Evolutionary conservation across 1,140 invertebrate species (phyloP).

Genomic region (Philotrypesis tridentata): DNA sequence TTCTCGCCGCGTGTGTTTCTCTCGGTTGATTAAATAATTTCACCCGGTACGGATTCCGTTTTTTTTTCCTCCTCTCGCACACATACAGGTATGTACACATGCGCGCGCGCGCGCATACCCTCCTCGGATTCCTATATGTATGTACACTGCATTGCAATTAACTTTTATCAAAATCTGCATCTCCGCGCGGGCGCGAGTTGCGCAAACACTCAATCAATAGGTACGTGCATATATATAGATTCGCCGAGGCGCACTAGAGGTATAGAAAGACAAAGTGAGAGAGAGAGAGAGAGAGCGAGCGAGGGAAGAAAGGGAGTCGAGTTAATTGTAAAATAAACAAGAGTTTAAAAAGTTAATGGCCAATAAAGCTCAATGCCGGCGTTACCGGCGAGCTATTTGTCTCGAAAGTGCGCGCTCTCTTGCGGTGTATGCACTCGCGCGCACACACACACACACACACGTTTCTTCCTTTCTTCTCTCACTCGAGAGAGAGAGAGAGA

Average conservation of each 20-base stretch:
- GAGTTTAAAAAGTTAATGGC: conserved; percentile 11
- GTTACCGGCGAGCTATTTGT: conserved; percentile 3
- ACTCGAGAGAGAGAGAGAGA: not conserved
- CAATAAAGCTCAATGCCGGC: conserved; percentile 1
- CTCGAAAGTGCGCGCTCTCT: not conserved
- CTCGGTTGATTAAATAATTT: not conserved
- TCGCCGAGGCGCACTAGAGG: not conserved
- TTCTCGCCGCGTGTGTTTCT: not conserved
- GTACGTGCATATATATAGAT: not conserved
- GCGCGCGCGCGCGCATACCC: not conserved
- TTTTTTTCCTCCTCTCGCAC: not conserved
- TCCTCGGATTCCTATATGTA: not conserved
- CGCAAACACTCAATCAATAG: not conserved
- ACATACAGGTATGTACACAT: not conserved
- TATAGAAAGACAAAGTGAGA: too few species aligned
- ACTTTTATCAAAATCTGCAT: not conserved
- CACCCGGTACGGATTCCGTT: not conserved
- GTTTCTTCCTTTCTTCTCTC: conserved; percentile 19
- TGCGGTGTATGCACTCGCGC: not conserved
- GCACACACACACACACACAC: not conserved
- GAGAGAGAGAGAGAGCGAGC: not conserved
- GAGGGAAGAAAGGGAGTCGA: not conserved
- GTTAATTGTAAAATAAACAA: conserved; percentile 11
- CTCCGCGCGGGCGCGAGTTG: not conserved
- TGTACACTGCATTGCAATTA: not conserved